phyloP scores from a whole-genome alignment of 2,797 vertebrate species.

The Lophura swinhoii region DNA sequence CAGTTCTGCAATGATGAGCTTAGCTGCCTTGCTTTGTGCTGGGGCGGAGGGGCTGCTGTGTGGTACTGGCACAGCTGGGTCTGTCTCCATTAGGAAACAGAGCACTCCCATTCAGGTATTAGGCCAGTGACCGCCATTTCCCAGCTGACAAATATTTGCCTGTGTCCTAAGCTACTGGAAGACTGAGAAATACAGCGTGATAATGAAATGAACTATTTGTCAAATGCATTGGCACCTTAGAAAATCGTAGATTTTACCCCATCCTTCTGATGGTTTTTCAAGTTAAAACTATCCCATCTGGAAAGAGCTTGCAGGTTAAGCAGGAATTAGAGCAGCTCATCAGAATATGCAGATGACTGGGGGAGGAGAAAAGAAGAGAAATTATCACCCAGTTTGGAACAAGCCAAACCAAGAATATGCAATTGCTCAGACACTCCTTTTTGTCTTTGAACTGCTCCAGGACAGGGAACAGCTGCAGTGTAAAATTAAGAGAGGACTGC shows the following conservation, averaged over 20 bases:
- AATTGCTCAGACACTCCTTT: not conserved
- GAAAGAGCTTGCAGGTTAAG: not conserved
- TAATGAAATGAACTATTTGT: not conserved
- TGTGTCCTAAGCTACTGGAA: not conserved
- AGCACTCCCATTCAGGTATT: accelerated
- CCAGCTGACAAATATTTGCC: not conserved
- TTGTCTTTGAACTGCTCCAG: not conserved
- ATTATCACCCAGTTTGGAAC: not conserved
- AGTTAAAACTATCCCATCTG: not conserved
- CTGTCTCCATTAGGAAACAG: not conserved
- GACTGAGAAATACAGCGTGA: not conserved
- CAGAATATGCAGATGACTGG: not conserved
- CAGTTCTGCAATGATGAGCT: not conserved
- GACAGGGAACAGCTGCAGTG: accelerated
- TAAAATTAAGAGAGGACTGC: not conserved
- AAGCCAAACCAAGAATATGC: not conserved
- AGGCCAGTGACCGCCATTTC: not conserved
- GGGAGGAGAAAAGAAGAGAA: not conserved
- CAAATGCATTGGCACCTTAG: not conserved
- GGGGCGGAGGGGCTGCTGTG: not conserved
- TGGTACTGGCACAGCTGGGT: not conserved
- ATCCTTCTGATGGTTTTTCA: not conserved
- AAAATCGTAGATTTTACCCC: not conserved
- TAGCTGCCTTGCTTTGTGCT: not conserved
- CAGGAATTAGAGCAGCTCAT: not conserved